Conservation (phyloP, 1,140 invertebrate species). For the Drosophila ananassae region DNA sequence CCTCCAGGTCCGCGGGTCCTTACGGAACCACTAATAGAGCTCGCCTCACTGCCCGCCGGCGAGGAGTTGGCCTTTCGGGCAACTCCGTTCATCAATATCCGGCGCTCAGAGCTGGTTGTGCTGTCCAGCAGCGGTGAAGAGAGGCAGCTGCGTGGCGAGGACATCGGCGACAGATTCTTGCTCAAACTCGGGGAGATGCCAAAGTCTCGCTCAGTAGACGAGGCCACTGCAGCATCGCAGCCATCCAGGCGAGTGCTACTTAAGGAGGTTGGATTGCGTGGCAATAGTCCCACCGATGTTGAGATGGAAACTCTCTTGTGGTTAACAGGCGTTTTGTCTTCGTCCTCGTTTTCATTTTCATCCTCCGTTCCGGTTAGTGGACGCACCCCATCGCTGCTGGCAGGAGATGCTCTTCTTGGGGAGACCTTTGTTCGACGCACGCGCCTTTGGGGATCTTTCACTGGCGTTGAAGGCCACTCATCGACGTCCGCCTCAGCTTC, state of each 20-base stretch:
- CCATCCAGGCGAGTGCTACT: slow-evolving; percentile 69
- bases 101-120: slow-evolving; percentile 62
- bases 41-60: slow-evolving; percentile 65
- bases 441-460: slow-evolving; percentile 51
- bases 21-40: slow-evolving; percentile 47
- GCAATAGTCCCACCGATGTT: slow-evolving; percentile 1
- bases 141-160: slow-evolving; percentile 69
- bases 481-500: slow-evolving; percentile 60
- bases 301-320: slow-evolving; percentile 37
- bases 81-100: slow-evolving; percentile 12
- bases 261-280: slow-evolving; percentile 45
- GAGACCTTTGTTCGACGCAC: slow-evolving; percentile 59
- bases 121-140: slow-evolving; percentile 71
- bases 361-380: slow-evolving; percentile 59
- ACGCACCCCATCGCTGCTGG: slow-evolving; percentile 62
- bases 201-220: slow-evolving; percentile 65
- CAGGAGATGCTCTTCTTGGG: slow-evolving; percentile 43
- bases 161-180: slow-evolving; percentile 59
- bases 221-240: slow-evolving; percentile 50
- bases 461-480: slow-evolving; percentile 72
- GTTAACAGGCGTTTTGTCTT: slow-evolving; percentile 66
- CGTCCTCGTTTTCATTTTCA: slow-evolving; percentile 49
- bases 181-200: slow-evolving; percentile 63
- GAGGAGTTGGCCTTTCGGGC: slow-evolving; percentile 60
- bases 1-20: slow-evolving; percentile 10